Conservation (phyloP, 2,113 vertebrate genomes). For the Pseudonaja textilis region DNA sequence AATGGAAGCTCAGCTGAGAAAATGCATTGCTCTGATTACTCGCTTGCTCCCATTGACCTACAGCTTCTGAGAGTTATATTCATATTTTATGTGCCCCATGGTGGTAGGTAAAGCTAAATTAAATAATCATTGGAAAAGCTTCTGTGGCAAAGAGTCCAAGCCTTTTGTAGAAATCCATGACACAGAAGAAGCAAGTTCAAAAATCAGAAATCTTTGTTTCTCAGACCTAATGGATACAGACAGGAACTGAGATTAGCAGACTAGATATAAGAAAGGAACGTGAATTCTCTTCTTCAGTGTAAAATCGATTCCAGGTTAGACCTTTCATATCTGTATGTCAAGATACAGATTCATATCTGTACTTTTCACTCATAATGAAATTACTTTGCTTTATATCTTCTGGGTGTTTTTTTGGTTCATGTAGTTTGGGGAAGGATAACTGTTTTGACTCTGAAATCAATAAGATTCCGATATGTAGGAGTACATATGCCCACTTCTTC, state of each 20-base stretch:
- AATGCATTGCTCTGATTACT: constrained; percentile 71
- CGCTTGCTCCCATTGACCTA: constrained; percentile 64
- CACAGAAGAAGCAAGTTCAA: constrained; percentile 3
- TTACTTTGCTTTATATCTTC: not conserved
- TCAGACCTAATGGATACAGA: constrained; percentile 5
- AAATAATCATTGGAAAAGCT: constrained; percentile 56
- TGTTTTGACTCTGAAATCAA: not conserved
- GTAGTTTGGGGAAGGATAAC: not conserved
- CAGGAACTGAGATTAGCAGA: not conserved
- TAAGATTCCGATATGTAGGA: not conserved
- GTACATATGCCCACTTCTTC: not conserved
- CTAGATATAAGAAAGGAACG: not conserved
- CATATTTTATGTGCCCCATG: constrained; percentile 75
- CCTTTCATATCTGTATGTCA: not conserved
- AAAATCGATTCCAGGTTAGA: not conserved
- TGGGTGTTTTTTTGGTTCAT: not conserved
- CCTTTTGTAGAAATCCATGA: constrained; percentile 10
- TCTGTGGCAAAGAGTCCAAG: constrained; percentile 23
- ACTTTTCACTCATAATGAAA: not conserved
- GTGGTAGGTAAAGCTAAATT: constrained; percentile 63
- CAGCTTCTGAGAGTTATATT: constrained; percentile 61
- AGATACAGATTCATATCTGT: not conserved
- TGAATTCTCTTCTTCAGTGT: not conserved
- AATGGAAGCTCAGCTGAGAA: constrained; percentile 39
- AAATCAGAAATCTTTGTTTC: not conserved